Base-by-base conservation (phyloP, 2,113 vertebrate genomes). In the Stigmatopora nigra region DNA sequence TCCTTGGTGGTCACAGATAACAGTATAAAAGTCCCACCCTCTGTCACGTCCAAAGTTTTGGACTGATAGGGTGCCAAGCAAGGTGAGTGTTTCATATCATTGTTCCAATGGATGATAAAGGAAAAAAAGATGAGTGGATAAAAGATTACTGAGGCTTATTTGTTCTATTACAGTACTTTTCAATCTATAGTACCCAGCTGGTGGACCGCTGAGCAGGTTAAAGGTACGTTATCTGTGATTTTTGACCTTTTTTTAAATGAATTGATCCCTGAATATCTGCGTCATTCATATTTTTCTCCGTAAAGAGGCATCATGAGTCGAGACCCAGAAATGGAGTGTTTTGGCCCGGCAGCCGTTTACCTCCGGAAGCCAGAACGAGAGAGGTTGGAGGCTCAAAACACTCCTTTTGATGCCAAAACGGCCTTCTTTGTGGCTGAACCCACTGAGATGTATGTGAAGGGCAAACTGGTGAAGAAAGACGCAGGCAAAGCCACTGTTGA, bases 301-400 rank as follows among this genome's bases (percentile, higher is more conserved):
- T 12, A 74, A 72, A 78, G 72, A 0, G 65, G 71, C 77, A 75
- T 38, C 87, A 96, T 96, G 93, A 91, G 90, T 6, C 11, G 80
- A 0, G 91, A 97, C 0, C 10, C 88, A 0, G 94, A 97, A 7
- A 95, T 97, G 93, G 89, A 92, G 0, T 44, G 79, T 44, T 96
- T 92, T 70, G 94, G 94, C 73, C 74, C 71, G 22, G 94, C 94
- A 0, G 91, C 93, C 68, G 59, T 92, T 0, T 96, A 74, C 69
- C 92, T 97, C 80, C 87, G 93, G 1, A 97, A 96, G 35, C 78
- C 93, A 36, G 93, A 94, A 38, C 92, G 80, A 71, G 93, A 97
- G 73, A 82, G 93, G 20, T 83, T 95, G 0, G 93, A 94, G 45
- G 82, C 90, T 67, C 87, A 90, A 22, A 90, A 94, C 61, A 91